Evolutionary conservation across 2,888 invertebrate species (phyloP), one percentile per base, ranked within the genome.

Genomic region (Tachina lurida): DNA sequence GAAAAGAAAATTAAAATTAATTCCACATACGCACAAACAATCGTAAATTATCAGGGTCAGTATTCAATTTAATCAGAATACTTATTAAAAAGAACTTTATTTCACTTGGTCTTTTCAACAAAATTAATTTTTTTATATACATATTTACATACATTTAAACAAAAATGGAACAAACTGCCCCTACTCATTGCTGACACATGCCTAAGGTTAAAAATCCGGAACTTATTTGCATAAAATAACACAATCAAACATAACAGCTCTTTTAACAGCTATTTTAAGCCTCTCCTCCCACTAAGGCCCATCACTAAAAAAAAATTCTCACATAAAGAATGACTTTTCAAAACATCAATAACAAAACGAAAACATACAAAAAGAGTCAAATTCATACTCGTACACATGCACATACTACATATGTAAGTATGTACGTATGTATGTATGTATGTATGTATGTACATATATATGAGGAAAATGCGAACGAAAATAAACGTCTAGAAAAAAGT

Each of bases 151-250:
- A 47, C 41, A 71, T 19, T 56, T 31, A 19, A 67, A 60, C 75
- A 63, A 68, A 58, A 56, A 63, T 56, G 9, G 10, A 9, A 62
- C 54, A 52, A 63, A 19, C 39, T n/a, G 7, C 67, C 41, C 7
- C 2, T 43, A 68, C n/a, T 41, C 10, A 41, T 74, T 73, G 65
- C 73, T 58, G 65, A 73, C 73, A 75, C 68, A 81, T 62, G 60
- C 19, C 31, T 79, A 83, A 86, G 83, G 83, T 73, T 77, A 83
- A 76, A 62, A 80, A 80, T 86, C 79, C 86, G 86, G 86, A 86
- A 86, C 83, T 86, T 62, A 62, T 83, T 86, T 86, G 75, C 79
- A 86, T 85, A 83, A 71, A 76, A 68, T 41, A 56, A 74, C 31
- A 60, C 67, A 63, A 47, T 54, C 71, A 80, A 70, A 65, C 22